Base-by-base conservation (phyloP, 2,113 vertebrate genomes). In the Eulemur rufifrons region DNA sequence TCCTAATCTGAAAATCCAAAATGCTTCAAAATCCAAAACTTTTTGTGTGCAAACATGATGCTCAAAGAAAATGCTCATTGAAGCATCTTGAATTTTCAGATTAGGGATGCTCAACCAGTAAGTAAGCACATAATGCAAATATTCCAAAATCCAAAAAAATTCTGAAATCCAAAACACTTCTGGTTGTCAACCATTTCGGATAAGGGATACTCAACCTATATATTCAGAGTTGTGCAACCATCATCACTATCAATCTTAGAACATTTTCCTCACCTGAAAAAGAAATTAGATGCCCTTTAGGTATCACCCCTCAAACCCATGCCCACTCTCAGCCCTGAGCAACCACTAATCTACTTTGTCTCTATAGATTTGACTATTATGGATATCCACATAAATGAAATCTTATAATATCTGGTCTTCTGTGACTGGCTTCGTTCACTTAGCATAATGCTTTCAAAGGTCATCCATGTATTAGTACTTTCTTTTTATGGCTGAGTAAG, bases 221-320 rank as follows among this genome's bases (percentile, higher is more conserved):
- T 42, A 83, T 87, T 89, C 1, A 86, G 39, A 86, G 56, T 61
- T 68, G n/a, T 54, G n/a, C 63, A 89, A 73, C 52, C 52, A 94
- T 92, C 47, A 94, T 11, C 63, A 73, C 45, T 39, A 90, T 85
- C 74, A 50, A 91, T 89, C 74, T 81, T 17, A 86, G 86, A 52
- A 84, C 61, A 84, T 86, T 68, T 90, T 84, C 37, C 77, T 71
- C 37, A 81, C 69, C 56, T 91, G 29, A 86, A 71, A 90, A 95
- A 91, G 32, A 88, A 96, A 81, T 6, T 5, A 12, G 27, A 63
- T 63, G 61, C 14, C n/a, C 25, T 39, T 50, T 64, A 80, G 7
- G 61, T 86, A 56, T 82, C 23, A 89, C 37, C 15, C 5, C 25
- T 29, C 29, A 56, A 61, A 8, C 23, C 27, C n/a, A 76, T 50